phyloP scores from a whole-genome alignment of 2,888 invertebrate species.

The Diadromus collaris region DNA sequence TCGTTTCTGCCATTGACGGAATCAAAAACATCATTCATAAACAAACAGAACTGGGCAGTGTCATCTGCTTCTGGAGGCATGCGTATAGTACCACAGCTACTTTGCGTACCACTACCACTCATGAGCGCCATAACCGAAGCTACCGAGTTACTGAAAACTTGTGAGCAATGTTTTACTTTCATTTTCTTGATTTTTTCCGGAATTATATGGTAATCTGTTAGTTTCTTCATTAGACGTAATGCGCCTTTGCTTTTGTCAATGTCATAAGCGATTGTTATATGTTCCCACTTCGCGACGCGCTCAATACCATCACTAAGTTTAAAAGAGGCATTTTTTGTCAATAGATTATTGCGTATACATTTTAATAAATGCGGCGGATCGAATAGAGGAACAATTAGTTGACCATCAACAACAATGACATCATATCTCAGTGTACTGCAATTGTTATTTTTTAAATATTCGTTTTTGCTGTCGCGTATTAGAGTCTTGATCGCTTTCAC shows the following conservation, averaged over 20 bases:
- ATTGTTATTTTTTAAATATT: neutral
- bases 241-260: constrained; percentile 4
- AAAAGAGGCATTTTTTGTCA: constrained; percentile 1
- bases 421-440: neutral
- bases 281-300: constrained; percentile 5
- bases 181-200: constrained; percentile 38
- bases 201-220: constrained; percentile 38
- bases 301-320: neutral
- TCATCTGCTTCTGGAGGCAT: constrained; percentile 21
- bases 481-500: neutral
- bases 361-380: constrained; percentile 11
- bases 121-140: constrained; percentile 18
- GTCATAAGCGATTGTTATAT: neutral
- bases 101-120: constrained; percentile 26
- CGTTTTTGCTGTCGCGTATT: neutral
- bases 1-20: constrained; percentile 22
- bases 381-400: constrained; percentile 14
- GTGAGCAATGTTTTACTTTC: constrained; percentile 45
- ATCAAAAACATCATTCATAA: constrained; percentile 27
- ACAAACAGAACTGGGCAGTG: constrained; percentile 2
- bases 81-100: neutral
- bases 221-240: neutral
- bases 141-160: constrained; percentile 43
- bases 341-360: constrained; percentile 24
- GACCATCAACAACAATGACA: neutral